phyloP scores from a whole-genome alignment of 2,888 invertebrate genomes.

The Orthonychiurus folsomi region DNA sequence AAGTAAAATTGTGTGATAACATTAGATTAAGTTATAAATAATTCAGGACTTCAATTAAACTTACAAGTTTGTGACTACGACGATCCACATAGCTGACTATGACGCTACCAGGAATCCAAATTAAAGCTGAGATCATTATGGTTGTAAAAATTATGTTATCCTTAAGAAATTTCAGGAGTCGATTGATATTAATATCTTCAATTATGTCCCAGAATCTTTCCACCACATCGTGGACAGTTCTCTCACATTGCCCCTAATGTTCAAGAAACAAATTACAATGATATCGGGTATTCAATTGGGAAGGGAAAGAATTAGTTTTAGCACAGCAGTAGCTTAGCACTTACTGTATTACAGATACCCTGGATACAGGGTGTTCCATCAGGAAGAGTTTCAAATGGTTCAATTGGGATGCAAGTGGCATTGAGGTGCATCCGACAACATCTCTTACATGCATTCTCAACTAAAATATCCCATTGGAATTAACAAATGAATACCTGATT shows the following conservation, averaged over 20 bases:
- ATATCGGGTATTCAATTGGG: no score
- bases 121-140: constrained; percentile 75
- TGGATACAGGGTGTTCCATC: constrained; percentile 94
- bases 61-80: constrained; percentile 37
- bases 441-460: constrained; percentile 82
- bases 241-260: constrained; percentile 79
- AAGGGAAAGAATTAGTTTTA: no score
- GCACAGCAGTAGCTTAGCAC: constrained; percentile 19
- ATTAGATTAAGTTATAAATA: neutral
- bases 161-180: constrained; percentile 75
- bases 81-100: constrained; percentile 37
- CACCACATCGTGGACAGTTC: constrained; percentile 88
- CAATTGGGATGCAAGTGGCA: constrained; percentile 83
- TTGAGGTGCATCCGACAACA: constrained; percentile 87
- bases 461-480: constrained; percentile 47
- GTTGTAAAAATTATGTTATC: constrained; percentile 92
- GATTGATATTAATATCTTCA: constrained; percentile 89
- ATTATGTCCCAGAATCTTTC: constrained; percentile 96
- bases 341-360: constrained; percentile 88
- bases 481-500: constrained; percentile 12
- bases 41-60: neutral
- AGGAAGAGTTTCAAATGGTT: constrained; percentile 75
- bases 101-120: constrained; percentile 73
- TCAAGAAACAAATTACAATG: constrained; percentile 15
- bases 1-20: neutral